Evolutionary conservation across 2,888 invertebrate species (phyloP).

Genomic region (Lamellibrachia satsuma): DNA sequence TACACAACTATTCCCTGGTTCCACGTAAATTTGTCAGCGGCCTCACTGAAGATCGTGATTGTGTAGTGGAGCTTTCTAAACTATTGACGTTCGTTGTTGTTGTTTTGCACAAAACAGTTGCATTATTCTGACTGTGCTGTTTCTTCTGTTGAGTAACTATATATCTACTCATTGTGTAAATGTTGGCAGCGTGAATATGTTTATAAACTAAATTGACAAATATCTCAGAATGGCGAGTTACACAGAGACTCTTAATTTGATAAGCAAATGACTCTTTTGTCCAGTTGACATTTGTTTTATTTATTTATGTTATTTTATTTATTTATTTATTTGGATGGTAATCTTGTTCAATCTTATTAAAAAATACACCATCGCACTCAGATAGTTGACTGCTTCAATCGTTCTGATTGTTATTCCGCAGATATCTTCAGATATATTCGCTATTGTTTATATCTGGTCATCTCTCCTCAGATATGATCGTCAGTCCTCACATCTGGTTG

Average conservation of each 20-base stretch:
- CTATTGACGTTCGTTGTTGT: not conserved
- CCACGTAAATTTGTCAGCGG: not conserved
- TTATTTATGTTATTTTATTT: no score
- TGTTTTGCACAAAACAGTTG: not conserved
- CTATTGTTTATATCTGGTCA: not conserved
- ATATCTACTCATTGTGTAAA: no score
- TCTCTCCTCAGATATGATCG: not conserved
- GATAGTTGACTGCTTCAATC: not conserved
- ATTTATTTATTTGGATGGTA: no score
- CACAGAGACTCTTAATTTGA: no score
- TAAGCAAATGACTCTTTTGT: no score
- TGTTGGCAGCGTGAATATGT: no score
- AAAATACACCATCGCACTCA: not conserved
- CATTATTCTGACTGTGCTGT: not conserved
- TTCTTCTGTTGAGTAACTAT: not conserved
- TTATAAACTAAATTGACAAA: no score
- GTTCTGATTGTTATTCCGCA: no score
- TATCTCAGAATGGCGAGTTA: no score
- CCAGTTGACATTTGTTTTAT: no score
- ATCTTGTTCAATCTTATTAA: no score
- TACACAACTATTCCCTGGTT: not conserved
- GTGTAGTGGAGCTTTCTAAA: not conserved
- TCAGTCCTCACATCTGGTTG: no score
- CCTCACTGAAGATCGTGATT: not conserved
- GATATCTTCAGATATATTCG: not conserved